Percentiles rank a stretch among this genome's conserved stretches.
Conservation (phyloP, 2,888 invertebrate genomes). For the Byasa hedistus region DNA sequence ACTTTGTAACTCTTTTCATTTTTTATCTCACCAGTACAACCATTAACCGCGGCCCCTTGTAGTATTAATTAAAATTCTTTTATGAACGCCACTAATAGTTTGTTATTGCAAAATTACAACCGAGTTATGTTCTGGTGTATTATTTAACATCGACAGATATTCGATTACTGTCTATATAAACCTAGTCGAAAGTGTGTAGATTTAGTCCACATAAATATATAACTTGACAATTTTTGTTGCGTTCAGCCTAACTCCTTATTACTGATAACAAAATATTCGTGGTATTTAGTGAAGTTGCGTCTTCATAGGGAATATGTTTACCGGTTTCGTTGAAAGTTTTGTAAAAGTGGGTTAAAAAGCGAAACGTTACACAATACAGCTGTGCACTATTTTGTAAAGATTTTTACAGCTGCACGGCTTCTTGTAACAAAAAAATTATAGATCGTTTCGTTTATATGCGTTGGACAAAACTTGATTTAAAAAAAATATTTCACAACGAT, state of each 20-base stretch:
- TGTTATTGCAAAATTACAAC: too few species aligned
- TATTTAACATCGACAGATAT: too few species aligned
- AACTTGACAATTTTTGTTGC: too few species aligned
- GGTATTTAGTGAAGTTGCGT: background rate
- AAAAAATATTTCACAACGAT: too few species aligned
- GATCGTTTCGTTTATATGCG: background rate
- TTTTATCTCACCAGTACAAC: too few species aligned
- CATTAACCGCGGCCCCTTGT: too few species aligned
- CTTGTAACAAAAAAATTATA: background rate
- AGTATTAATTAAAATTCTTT: too few species aligned
- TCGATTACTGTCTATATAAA: too few species aligned
- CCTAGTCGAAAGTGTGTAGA: too few species aligned
- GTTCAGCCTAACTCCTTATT: background rate
- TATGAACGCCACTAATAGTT: too few species aligned
- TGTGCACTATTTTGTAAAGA: constrained; percentile 12
- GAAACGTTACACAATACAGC: constrained; percentile 25
- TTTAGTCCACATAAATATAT: too few species aligned
- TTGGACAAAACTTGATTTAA: background rate
- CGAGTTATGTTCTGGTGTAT: too few species aligned
- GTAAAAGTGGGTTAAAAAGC: constrained; percentile 13
- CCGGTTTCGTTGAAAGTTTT: constrained; percentile 9
- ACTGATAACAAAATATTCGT: background rate
- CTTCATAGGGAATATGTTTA: background rate
- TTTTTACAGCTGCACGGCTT: constrained; percentile 20
- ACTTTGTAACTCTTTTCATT: background rate